A percentile compares a stretch with the other conserved stretches of the same genome.
Evolutionary conservation across 2,888 invertebrate species (phyloP).

Genomic region (Leucophenga maculata): DNA sequence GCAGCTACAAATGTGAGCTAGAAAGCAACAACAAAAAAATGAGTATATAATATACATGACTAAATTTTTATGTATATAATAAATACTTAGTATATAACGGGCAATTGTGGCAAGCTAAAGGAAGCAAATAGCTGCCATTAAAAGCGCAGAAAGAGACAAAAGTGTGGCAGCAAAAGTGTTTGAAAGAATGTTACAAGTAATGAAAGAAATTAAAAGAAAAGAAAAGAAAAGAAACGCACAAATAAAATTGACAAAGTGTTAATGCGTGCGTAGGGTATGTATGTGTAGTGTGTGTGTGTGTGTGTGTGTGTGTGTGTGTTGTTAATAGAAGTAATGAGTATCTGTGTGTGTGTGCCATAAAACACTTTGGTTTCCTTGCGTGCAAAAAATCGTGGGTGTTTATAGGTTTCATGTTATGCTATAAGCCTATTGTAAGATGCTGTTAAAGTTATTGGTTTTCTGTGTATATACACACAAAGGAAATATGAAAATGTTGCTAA

Average conservation of each 20-base stretch:
- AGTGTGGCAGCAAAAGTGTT: background rate
- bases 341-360: background rate
- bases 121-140: conserved; percentile 28
- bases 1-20: background rate
- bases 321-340: too few species aligned
- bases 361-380: background rate
- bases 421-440: conserved; percentile 1
- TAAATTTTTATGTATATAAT: too few species aligned
- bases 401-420: background rate
- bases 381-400: background rate
- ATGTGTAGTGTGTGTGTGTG: background rate
- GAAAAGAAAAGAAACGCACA: conserved; percentile 19
- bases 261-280: conserved; percentile 53
- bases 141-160: background rate
- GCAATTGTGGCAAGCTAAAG: background rate
- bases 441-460: conserved; percentile 14
- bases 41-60: too few species aligned
- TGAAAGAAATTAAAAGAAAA: conserved; percentile 8
- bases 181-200: background rate
- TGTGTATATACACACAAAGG: background rate
- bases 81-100: background rate
- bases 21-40: background rate
- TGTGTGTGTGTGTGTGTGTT: background rate
- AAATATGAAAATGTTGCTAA: conserved; percentile 15
- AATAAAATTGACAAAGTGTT: conserved; percentile 50